These are phyloP conservation scores for Prionchulus punctatus DNA, from an alignment of 2,888 invertebrate genomes.

Conservation along the genomic window DNA sequence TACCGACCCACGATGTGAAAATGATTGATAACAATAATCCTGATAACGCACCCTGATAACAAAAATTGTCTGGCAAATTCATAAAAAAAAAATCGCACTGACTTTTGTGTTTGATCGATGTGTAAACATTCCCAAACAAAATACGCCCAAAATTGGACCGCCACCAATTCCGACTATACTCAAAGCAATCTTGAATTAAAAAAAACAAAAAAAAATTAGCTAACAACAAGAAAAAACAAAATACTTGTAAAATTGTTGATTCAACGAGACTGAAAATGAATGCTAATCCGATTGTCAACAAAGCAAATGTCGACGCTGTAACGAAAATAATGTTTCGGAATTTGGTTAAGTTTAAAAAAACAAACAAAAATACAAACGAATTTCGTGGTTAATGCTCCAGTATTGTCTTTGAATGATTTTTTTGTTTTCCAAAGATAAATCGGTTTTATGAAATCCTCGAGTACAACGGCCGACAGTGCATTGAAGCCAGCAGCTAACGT, in stretches of 20 bases:
- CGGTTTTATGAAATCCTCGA: slow-evolving; percentile 20
- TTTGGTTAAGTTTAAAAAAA: neutral
- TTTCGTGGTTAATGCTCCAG: neutral
- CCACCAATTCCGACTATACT: slow-evolving; percentile 25
- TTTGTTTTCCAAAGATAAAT: neutral
- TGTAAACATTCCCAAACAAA: slow-evolving; percentile 11
- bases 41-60: neutral
- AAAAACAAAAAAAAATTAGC: neutral
- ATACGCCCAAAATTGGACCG: slow-evolving; percentile 23
- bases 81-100: too few relatives aligned
- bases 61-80: too few relatives aligned
- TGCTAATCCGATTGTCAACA: slow-evolving; percentile 3
- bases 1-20: neutral
- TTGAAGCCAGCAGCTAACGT: slow-evolving; percentile 22
- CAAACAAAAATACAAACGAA: neutral
- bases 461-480: slow-evolving; percentile 20
- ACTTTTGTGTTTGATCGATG: neutral
- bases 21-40: neutral
- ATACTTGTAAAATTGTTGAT: slow-evolving; percentile 9
- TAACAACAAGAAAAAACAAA: neutral
- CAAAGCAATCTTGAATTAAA: slow-evolving; percentile 20
- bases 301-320: neutral
- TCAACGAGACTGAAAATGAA: slow-evolving; percentile 7
- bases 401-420: neutral
- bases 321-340: neutral